phyloP scores from a whole-genome alignment of 2,888 invertebrate genomes.

The Sminthurides aquaticus region DNA sequence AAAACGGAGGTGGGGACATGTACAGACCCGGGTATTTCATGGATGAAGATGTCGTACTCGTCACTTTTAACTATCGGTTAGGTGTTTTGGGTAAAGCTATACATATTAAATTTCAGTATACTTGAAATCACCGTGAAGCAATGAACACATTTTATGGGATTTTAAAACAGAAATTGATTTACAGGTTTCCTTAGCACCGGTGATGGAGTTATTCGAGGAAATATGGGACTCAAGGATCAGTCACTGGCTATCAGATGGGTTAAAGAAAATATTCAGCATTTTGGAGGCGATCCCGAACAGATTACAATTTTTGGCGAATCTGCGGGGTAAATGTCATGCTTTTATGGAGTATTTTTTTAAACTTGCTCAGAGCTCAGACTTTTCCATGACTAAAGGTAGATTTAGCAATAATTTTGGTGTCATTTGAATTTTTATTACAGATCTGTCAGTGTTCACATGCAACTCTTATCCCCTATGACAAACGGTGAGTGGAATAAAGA shows the following conservation, averaged over 20 bases:
- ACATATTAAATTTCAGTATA: neutral
- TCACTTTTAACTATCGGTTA: conserved; percentile 8
- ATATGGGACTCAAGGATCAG: conserved; percentile 12
- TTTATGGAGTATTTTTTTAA: too few species aligned
- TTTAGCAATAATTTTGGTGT: neutral
- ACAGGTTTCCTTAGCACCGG: conserved; percentile 33
- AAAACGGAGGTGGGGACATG: neutral
- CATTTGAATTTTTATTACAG: neutral
- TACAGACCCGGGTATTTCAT: neutral
- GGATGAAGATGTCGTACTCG: neutral
- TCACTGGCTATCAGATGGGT: conserved; percentile 14
- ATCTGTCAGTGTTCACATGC: conserved; percentile 11
- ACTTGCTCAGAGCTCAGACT: neutral
- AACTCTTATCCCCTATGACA: conserved; percentile 17
- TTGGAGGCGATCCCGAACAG: conserved; percentile 10
- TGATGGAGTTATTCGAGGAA: conserved; percentile 6
- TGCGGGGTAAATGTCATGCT: conserved; percentile 7
- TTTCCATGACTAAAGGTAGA: neutral
- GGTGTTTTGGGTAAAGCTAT: conserved; percentile 7
- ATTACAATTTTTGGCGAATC: conserved; percentile 8
- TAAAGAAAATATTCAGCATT: conserved; percentile 5
- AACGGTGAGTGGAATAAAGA: neutral
- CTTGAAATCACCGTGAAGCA: too few species aligned
- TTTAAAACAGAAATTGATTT: too few species aligned
- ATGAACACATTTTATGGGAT: too few species aligned